Conservation (phyloP, 2,797 vertebrate genomes). For the Synanceia verrucosa region DNA sequence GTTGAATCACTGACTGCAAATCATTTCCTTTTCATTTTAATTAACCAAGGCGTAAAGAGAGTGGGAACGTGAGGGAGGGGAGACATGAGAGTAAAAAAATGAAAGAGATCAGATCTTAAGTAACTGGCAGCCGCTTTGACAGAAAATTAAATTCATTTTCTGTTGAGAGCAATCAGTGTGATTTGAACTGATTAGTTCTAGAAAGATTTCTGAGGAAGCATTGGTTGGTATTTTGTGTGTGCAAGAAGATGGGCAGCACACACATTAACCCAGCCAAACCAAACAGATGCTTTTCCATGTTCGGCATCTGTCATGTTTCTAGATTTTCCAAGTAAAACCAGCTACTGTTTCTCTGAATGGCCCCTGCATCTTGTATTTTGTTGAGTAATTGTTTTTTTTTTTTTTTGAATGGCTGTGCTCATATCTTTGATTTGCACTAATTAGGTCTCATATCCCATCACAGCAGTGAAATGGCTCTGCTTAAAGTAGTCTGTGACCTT, state of each 20-base stretch:
- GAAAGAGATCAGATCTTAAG: conserved; percentile 80
- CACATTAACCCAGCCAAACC: conserved; percentile 49
- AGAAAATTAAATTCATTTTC: conserved; percentile 82
- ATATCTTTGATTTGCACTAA: background rate
- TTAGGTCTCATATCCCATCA: background rate
- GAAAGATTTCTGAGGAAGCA: conserved; percentile 67
- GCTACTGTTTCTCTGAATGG: conserved; percentile 8
- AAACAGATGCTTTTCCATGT: conserved; percentile 40
- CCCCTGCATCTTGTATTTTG: background rate
- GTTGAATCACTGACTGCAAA: conserved; percentile 78
- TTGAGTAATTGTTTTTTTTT: background rate
- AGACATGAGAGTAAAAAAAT: conserved; percentile 60
- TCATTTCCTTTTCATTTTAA: conserved; percentile 78
- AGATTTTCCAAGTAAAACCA: conserved; percentile 22
- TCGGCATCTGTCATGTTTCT: conserved; percentile 43
- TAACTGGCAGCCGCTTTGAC: conserved; percentile 82
- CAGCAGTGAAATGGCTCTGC: background rate
- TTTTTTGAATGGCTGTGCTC: background rate
- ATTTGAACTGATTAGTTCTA: conserved; percentile 81
- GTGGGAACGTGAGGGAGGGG: conserved; percentile 52
- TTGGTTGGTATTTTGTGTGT: conserved; percentile 58
- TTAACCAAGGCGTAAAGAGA: conserved; percentile 77
- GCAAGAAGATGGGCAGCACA: conserved; percentile 53
- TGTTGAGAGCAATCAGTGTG: conserved; percentile 80
- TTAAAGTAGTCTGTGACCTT: background rate